Evolutionary conservation across 2,797 vertebrate genomes (phyloP).

Genomic region (Acridotheres tristis): DNA sequence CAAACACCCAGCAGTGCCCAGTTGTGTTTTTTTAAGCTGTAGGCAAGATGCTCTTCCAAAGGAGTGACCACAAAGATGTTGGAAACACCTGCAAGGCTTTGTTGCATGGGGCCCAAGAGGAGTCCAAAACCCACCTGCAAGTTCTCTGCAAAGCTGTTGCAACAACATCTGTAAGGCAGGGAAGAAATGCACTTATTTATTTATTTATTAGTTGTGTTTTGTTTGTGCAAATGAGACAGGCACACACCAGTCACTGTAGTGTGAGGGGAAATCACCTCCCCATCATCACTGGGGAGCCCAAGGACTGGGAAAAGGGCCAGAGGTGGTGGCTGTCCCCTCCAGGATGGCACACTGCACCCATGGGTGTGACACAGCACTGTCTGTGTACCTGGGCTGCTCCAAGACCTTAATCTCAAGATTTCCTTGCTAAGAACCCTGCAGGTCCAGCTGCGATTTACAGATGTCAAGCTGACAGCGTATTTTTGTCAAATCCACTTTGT

Average conservation of each 20-base stretch:
- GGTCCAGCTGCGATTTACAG: neutral
- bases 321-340: neutral
- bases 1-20: conserved; percentile 3
- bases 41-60: neutral
- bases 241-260: rapidly evolving
- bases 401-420: neutral
- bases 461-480: neutral
- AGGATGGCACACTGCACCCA: neutral
- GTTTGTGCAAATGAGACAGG: neutral
- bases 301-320: neutral
- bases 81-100: conserved; percentile 23
- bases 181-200: neutral
- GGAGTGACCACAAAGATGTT: neutral
- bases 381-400: neutral
- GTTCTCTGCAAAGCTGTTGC: neutral
- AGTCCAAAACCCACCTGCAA: neutral
- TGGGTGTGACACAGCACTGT: neutral
- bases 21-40: neutral
- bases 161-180: neutral
- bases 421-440: neutral
- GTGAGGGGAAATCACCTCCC: neutral
- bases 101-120: neutral
- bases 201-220: neutral
- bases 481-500: neutral
- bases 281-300: rapidly evolving